Conservation (phyloP, 1,140 invertebrate species). For the Melanaphis sacchari region DNA sequence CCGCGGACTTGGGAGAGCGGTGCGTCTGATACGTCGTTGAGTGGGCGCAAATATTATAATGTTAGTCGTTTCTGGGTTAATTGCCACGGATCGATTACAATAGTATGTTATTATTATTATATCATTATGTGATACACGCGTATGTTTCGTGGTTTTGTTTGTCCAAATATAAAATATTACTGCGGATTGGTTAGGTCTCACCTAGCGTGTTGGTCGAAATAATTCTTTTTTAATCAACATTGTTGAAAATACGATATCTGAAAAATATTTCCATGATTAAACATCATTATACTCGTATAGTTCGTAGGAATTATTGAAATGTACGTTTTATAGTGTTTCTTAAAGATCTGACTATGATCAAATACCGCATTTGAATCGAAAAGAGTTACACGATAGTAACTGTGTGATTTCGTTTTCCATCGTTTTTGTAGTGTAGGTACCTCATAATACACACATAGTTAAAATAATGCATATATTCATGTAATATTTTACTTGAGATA, state of each 20-base stretch:
- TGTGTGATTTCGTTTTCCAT: background rate
- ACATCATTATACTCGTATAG: background rate
- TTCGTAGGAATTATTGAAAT: background rate
- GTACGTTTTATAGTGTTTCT: background rate
- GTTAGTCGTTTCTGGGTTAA: slow-evolving; percentile 19
- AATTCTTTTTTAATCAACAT: background rate
- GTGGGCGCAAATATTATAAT: slow-evolving; percentile 10
- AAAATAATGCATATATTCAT: background rate
- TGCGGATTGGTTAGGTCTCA: no score
- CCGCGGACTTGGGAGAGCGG: background rate
- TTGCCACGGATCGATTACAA: slow-evolving; percentile 6
- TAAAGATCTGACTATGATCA: background rate
- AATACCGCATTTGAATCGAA: background rate
- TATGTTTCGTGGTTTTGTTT: background rate
- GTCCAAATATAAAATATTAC: background rate
- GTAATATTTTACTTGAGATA: no score
- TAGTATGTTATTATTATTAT: background rate
- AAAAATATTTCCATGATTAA: background rate
- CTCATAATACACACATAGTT: background rate
- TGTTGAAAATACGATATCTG: background rate
- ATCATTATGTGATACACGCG: background rate
- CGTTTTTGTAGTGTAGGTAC: background rate
- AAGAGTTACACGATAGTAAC: background rate
- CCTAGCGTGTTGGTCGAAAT: background rate
- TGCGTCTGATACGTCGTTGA: background rate